phyloP scores from a whole-genome alignment of 2,797 vertebrate species.

The Botia kubotai region DNA sequence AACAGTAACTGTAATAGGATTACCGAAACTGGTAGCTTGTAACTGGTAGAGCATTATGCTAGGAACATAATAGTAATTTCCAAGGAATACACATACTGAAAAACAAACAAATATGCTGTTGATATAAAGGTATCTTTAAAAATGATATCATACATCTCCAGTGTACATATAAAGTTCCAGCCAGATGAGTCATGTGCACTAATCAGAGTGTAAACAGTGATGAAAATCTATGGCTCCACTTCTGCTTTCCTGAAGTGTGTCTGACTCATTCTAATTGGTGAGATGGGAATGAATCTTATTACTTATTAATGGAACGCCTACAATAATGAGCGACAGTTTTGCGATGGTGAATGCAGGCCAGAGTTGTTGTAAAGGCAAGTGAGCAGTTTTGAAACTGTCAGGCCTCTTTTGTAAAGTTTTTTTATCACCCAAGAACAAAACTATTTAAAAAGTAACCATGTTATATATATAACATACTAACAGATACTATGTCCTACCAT shows the following conservation, averaged over 20 bases:
- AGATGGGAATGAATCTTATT: slow-evolving; percentile 41
- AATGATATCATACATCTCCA: background rate
- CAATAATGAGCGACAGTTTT: slow-evolving; percentile 20
- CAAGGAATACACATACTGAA: no score
- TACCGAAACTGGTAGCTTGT: background rate
- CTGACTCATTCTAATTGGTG: slow-evolving; percentile 20
- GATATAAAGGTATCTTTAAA: background rate
- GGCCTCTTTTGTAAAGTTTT: background rate
- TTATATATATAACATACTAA: background rate
- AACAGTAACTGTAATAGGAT: background rate
- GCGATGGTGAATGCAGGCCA: background rate
- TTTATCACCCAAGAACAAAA: background rate
- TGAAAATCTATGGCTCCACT: slow-evolving; percentile 17
- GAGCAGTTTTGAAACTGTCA: slow-evolving; percentile 21
- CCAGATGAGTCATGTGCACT: slow-evolving; percentile 31
- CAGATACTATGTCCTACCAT: no score
- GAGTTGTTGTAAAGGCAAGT: background rate
- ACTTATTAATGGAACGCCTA: slow-evolving; percentile 46
- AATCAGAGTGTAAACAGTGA: slow-evolving; percentile 48
- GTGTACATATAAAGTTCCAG: background rate
- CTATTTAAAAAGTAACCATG: background rate
- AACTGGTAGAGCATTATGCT: background rate
- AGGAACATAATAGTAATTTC: background rate
- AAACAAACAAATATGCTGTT: background rate
- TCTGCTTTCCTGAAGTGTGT: slow-evolving; percentile 26